phyloP scores from a whole-genome alignment of 2,888 invertebrate genomes.

The Pyrgus malvae region DNA sequence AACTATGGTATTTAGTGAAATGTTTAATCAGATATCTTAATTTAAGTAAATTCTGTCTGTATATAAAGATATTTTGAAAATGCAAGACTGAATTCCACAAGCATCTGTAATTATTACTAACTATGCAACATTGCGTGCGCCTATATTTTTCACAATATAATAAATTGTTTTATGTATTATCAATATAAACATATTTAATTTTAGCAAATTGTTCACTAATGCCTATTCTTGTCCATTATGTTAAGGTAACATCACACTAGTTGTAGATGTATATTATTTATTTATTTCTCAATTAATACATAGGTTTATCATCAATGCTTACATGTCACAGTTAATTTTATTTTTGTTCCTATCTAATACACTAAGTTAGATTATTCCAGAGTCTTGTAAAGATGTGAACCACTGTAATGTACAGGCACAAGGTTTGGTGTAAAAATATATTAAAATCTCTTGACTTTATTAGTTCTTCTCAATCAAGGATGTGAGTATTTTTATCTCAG shows the following conservation, averaged over 20 bases:
- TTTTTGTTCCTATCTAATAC: slow-evolving; percentile 64
- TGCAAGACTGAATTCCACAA: slow-evolving; percentile 71
- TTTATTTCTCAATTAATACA: slow-evolving; percentile 65
- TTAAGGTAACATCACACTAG: slow-evolving; percentile 73
- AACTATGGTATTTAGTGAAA: slow-evolving; percentile 77
- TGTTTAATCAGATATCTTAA: slow-evolving; percentile 56
- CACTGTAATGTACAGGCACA: slow-evolving; percentile 15
- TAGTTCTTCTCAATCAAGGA: no score
- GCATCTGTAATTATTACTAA: slow-evolving; percentile 42
- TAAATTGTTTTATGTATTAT: neutral
- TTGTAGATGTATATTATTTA: slow-evolving; percentile 67
- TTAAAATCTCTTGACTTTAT: neutral
- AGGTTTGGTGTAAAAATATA: neutral
- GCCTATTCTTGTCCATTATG: slow-evolving; percentile 75
- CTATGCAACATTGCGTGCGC: slow-evolving; percentile 30
- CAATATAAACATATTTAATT: slow-evolving; percentile 15
- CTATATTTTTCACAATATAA: slow-evolving; percentile 15
- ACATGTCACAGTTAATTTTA: slow-evolving; percentile 40
- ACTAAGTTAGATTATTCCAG: slow-evolving; percentile 34
- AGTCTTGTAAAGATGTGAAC: slow-evolving; percentile 21
- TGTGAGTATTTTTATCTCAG: no score
- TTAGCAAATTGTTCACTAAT: slow-evolving; percentile 59
- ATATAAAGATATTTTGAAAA: slow-evolving; percentile 63
- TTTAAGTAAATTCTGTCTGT: slow-evolving; percentile 61
- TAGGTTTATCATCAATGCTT: slow-evolving; percentile 48